These are phyloP conservation scores for Psammodynastes pulverulentus DNA, from an alignment of 2,113 vertebrate species.

Conservation along the genomic window DNA sequence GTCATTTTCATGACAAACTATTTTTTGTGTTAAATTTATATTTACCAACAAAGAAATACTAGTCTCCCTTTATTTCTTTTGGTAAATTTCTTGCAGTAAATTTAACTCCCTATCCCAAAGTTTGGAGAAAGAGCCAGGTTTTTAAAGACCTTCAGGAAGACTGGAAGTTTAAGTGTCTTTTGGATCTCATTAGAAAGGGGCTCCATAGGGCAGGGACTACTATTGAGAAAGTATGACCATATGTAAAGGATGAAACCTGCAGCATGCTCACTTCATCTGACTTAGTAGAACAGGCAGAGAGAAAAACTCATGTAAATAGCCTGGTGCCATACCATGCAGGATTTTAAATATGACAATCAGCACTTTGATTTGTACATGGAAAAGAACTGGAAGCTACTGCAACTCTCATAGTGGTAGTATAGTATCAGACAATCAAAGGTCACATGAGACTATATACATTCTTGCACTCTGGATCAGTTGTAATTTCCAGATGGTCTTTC, in stretches of 20 bases:
- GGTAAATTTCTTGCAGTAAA: too few species aligned
- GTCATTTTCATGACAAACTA: too few species aligned
- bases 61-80: too few species aligned
- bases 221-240: background rate
- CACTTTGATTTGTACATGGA: background rate
- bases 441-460: background rate
- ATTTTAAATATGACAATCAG: background rate
- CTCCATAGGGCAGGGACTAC: background rate
- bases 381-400: background rate
- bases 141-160: background rate
- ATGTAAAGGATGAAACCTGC: background rate
- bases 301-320: background rate
- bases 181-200: background rate
- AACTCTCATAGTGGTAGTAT: background rate
- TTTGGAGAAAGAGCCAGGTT: background rate
- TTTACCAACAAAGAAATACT: too few species aligned
- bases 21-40: too few species aligned
- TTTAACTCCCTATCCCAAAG: background rate
- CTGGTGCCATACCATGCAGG: background rate
- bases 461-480: background rate
- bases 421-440: background rate
- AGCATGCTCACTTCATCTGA: background rate
- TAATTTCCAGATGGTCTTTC: background rate
- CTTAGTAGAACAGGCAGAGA: background rate
- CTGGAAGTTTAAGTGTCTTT: background rate